Percentiles rank a stretch among this genome's conserved stretches.
These are phyloP conservation scores for Sminthurinus aureus DNA, from an alignment of 2,888 invertebrate genomes.

Conservation along the genomic window DNA sequence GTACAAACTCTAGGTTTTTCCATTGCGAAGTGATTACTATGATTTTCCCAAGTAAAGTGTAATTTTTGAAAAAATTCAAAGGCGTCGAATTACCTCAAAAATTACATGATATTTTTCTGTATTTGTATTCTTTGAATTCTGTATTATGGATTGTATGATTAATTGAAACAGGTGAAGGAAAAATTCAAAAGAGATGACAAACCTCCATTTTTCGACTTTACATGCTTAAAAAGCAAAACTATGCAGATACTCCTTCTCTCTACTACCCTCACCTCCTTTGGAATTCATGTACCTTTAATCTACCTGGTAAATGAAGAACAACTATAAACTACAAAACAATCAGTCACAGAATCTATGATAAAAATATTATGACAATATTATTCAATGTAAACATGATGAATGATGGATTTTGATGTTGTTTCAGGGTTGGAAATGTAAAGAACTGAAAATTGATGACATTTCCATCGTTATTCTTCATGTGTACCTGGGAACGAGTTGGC, in stretches of 20 bases:
- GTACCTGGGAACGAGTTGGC: conserved; percentile 83
- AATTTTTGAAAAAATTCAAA: too few species aligned
- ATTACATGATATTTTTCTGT: too few species aligned
- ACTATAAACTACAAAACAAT: too few species aligned
- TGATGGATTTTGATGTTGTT: too few species aligned
- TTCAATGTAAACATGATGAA: too few species aligned
- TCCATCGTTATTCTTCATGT: conserved; percentile 67
- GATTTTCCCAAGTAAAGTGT: too few species aligned
- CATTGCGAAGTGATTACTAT: too few species aligned
- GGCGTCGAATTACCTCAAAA: too few species aligned
- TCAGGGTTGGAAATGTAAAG: conserved; percentile 34
- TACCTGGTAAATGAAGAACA: conserved; percentile 70
- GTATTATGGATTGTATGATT: not conserved
- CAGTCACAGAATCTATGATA: too few species aligned
- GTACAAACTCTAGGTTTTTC: conserved; percentile 31
- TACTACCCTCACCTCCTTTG: conserved; percentile 80
- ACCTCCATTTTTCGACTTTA: conserved; percentile 86
- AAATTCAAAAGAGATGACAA: conserved; percentile 78
- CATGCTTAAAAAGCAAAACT: conserved; percentile 82
- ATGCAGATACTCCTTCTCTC: conserved; percentile 82
- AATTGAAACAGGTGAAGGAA: conserved; percentile 70
- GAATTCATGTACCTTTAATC: conserved; percentile 84
- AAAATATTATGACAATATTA: too few species aligned
- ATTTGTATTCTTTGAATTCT: not conserved
- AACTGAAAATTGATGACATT: conserved; percentile 24